These are phyloP conservation scores for Columba janthina DNA, from an alignment of 2,113 vertebrate species.

Conservation along the genomic window DNA sequence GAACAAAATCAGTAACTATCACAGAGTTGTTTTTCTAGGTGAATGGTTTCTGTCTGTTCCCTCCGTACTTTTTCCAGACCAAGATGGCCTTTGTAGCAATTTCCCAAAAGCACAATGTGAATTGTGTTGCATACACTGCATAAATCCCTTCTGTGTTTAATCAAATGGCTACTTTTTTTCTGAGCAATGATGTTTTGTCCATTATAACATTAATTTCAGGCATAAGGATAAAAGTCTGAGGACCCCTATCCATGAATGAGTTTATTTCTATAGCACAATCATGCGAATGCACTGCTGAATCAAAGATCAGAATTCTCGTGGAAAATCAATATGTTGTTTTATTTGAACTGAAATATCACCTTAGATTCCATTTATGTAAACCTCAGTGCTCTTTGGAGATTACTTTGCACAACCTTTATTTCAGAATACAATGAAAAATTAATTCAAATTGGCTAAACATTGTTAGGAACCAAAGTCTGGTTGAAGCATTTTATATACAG, in stretches of 20 bases:
- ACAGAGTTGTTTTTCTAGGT: background rate
- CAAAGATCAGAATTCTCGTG: background rate
- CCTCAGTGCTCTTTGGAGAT: background rate
- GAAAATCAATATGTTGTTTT: conserved; percentile 48
- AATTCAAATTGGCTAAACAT: background rate
- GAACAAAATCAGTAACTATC: background rate
- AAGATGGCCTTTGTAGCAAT: background rate
- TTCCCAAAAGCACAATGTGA: background rate
- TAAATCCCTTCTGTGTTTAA: background rate
- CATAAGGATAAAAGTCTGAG: background rate
- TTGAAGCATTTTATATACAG: background rate
- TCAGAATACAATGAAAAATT: conserved; percentile 33
- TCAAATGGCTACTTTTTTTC: background rate
- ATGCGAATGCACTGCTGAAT: background rate
- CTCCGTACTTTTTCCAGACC: background rate
- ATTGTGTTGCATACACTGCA: background rate
- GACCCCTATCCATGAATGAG: background rate
- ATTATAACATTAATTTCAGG: background rate
- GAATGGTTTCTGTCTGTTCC: background rate
- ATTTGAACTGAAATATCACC: conserved; percentile 27
- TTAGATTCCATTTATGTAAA: conserved; percentile 26
- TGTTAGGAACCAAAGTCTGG: background rate
- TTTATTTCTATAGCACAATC: background rate
- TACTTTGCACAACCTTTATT: background rate
- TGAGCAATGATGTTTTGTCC: background rate